Percentiles rank a stretch among this genome's conserved stretches.
Evolutionary conservation across 2,888 invertebrate genomes (phyloP).

Genomic region (Gari tellinella): DNA sequence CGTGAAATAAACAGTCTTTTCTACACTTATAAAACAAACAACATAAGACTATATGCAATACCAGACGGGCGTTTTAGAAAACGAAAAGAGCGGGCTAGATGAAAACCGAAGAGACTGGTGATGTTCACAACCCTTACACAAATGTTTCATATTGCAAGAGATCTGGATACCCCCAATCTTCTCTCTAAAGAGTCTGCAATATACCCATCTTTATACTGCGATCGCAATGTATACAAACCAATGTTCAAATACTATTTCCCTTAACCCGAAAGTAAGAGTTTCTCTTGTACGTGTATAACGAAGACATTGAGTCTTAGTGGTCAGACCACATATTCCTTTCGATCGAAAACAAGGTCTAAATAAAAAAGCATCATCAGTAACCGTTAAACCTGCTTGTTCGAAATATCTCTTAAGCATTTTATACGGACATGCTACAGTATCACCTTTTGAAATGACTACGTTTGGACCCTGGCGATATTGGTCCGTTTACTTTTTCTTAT

Average conservation of each 20-base stretch:
- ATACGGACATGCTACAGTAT: constrained; percentile 44
- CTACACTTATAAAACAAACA: constrained; percentile 1
- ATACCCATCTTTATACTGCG: constrained; percentile 52
- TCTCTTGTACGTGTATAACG: constrained; percentile 51
- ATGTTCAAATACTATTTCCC: constrained; percentile 28
- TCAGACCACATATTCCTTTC: constrained; percentile 24
- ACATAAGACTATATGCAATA: background rate
- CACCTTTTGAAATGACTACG: constrained; percentile 47
- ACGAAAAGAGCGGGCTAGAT: background rate
- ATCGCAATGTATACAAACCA: no score
- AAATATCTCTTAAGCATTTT: constrained; percentile 43
- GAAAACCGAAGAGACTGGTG: background rate
- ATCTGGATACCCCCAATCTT: constrained; percentile 31
- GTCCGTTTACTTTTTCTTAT: constrained; percentile 53
- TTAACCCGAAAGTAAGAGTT: constrained; percentile 26
- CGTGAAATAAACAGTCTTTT: constrained; percentile 13
- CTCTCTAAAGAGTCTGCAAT: constrained; percentile 35
- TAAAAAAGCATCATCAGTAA: constrained; percentile 18
- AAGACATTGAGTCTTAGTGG: constrained; percentile 40
- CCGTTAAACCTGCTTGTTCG: background rate
- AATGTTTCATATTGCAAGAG: constrained; percentile 17
- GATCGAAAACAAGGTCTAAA: constrained; percentile 52
- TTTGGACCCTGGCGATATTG: constrained; percentile 41
- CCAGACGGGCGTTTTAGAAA: constrained; percentile 9
- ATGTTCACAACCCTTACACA: background rate